phyloP scores from a whole-genome alignment of 2,888 invertebrate genomes.

The Lomographa bimaculata region DNA sequence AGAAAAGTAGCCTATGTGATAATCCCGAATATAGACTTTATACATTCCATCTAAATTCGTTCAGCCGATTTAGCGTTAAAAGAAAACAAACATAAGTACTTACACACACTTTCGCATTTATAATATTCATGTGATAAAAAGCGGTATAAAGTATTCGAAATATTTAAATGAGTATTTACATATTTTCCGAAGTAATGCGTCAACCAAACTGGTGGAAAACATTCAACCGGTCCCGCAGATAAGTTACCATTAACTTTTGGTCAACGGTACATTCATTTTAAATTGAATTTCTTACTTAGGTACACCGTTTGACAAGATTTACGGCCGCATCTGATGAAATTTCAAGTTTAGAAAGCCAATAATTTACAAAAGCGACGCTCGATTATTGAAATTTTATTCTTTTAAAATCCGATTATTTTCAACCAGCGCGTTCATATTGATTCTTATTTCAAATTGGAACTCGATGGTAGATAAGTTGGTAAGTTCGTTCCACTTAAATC shows the following conservation, averaged over 20 bases:
- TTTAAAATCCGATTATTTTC: constrained; percentile 3
- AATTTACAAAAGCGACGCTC: constrained; percentile 23
- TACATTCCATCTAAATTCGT: no score
- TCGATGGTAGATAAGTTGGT: not conserved
- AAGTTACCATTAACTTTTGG: constrained; percentile 8
- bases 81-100: no score
- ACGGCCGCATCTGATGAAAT: constrained; percentile 28
- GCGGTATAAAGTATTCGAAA: no score
- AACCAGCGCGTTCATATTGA: constrained; percentile 12
- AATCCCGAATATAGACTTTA: no score
- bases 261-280: not conserved
- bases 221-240: constrained; percentile 1
- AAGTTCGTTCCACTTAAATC: no score
- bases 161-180: no score
- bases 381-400: constrained; percentile 4
- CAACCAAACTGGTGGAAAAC: no score
- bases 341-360: constrained; percentile 34
- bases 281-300: constrained; percentile 9
- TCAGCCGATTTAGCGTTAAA: no score
- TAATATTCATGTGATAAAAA: no score
- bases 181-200: no score
- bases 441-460: constrained; percentile 14
- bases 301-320: constrained; percentile 35
- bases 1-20: no score
- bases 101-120: no score